Evolutionary conservation across 2,113 vertebrate species (phyloP), one percentile per base, ranked within the genome.

Genomic region (Rostratula benghalensis): DNA sequence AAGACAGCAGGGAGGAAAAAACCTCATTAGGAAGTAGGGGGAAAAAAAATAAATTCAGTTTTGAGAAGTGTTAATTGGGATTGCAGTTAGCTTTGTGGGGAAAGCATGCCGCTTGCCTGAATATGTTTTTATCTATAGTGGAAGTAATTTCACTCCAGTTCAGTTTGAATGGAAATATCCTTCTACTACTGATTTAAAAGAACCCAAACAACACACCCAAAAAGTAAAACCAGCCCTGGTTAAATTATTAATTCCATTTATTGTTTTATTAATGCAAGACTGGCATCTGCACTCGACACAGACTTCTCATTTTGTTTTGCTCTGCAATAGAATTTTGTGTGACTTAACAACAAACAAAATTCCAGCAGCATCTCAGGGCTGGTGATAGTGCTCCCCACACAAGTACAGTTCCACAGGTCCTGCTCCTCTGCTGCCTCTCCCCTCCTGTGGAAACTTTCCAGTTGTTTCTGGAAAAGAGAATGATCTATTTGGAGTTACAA

Each of bases 1-100:
- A 97, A 98, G 98, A 98, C 98, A 98, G 98, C 98, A 97, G 98
- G 98, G 98, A 98, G 98, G 98, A 98, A 98, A 97, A 98, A 98
- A 98, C 97, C 98, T 98, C 98, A 98, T 98, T 98, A 98, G 97
- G 94, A 98, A 98, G 96, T 96, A 97, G 91, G 93, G 80, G 90
- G 83, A 79, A 97, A 96, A 96, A 96, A 93, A 97, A 98, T 97
- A 98, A 98, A 98, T 98, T 98, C 98, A 97, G 97, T 98, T 98
- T 97, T 97, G 97, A 97, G 97, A 98, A 97, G 98, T 98, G 98
- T 98, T 98, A 98, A 98, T 98, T 98, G 98, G 98, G 96, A 97
- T 97, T 97, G 96, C 95, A 95, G 93, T 83, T 97, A 95, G 87
- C 94, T 90, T 90, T 92, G 90, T 81, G 75, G 83, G 90, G 94